These are phyloP conservation scores for Myotis brandtii DNA, from an alignment of 2,113 vertebrate species.

Conservation along the genomic window DNA sequence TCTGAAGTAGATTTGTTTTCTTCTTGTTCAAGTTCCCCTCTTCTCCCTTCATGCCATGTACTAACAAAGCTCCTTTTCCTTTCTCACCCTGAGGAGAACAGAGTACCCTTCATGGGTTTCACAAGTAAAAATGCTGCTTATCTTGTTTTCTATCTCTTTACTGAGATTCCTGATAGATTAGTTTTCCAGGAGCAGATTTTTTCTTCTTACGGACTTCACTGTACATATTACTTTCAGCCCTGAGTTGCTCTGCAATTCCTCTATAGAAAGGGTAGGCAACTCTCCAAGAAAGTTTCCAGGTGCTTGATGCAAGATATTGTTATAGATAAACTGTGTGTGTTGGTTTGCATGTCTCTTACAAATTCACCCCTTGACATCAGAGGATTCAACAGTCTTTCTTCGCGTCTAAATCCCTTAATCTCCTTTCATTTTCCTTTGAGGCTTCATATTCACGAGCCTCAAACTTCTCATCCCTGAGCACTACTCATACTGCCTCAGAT, in stretches of 20 bases:
- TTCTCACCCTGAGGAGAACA: conserved; percentile 9
- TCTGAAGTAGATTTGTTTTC: conserved; percentile 14
- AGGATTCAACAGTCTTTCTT: conserved; percentile 1
- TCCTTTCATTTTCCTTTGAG: conserved; percentile 60
- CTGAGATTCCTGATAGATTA: conserved; percentile 58
- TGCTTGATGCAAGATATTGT: not conserved
- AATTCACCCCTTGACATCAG: conserved; percentile 67
- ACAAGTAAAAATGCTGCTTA: conserved; percentile 34
- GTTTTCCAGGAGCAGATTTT: conserved; percentile 47
- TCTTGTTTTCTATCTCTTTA: conserved; percentile 50
- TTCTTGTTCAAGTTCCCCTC: not conserved
- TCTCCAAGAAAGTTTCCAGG: not conserved
- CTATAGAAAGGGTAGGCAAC: not conserved
- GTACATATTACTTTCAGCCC: conserved; percentile 10
- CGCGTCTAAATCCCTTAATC: conserved; percentile 42
- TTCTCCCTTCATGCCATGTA: not conserved
- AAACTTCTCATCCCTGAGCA: not conserved
- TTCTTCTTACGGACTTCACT: conserved; percentile 22
- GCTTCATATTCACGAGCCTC: not conserved
- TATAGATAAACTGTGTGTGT: not conserved
- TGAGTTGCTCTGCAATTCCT: conserved; percentile 5
- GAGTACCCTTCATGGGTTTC: not conserved
- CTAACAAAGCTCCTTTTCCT: conserved; percentile 19
- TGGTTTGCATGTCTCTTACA: conserved; percentile 66
- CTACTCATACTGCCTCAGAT: not conserved